Base-by-base conservation (phyloP, 2,797 vertebrate species). In the Poliocrania exsul region DNA sequence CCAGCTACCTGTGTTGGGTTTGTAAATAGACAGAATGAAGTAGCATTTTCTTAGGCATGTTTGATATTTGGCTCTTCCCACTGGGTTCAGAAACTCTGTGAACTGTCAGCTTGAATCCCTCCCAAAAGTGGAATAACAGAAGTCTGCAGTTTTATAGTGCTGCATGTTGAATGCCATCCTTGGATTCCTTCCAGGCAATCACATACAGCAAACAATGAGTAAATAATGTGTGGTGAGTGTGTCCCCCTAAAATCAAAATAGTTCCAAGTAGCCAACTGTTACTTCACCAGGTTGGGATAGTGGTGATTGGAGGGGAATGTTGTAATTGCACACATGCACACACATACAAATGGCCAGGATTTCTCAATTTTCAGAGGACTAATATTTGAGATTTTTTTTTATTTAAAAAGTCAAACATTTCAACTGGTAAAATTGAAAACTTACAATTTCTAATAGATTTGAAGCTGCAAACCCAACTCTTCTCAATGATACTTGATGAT, bases 11-110 rank as follows among this genome's bases (percentile, higher is more conserved):
- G 81, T 94, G 91, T 78, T 87, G 78, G 92, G 13, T 88, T 90
- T 88, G 90, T 94, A 90, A 93, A 94, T 46, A 92, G 86, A 92
- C 92, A 91, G 90, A 94, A 94, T 58, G 90, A 79, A 54, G 86
- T 11, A 81, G 92, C 78, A 3, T 87, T 87, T 85, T 93, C 92
- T 82, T 79, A 94, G 81, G 72, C 92, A 26, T 60, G 54, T 87
- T 95, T 83, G 88, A 74, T 93, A 74, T 74, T 85, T 78, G 86
- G 82, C 92, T 91, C 86, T 83, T 87, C 65, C 50, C 4, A 0
- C 29, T 69, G 72, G 75, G 86, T 93, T 91, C 86, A 74, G 87
- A 86, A 93, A 92, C 79, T 82, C 93, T 93, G 54, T 8, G 94
- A 90, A 79, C 81, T 56, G 79, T 78, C 70, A 58, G 65, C 79